Base-by-base conservation (phyloP, 2,888 invertebrate species). In the Eristalinus sepulchralis region DNA sequence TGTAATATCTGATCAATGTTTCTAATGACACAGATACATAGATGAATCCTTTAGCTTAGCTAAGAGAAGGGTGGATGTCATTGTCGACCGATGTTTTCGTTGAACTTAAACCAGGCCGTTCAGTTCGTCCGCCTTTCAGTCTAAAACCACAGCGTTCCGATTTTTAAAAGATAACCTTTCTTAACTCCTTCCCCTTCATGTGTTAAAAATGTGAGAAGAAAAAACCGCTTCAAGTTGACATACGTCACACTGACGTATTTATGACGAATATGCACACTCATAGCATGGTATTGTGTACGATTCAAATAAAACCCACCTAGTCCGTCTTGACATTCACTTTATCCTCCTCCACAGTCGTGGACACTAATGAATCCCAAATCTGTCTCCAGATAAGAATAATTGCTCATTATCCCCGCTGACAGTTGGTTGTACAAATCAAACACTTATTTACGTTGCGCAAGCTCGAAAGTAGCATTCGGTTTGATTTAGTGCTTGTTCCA, bases 341-440 rank as follows among this genome's bases (percentile, higher is more conserved):
- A 57, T 27, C 57, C 57, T 9, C 53, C 53, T 27, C 27, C 53
- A 13, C 53, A 53, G n/a, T 13, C 53, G 17, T 24, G 53, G 34
- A 59, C 57, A 70, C 13, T 36, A 70, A 36, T 73, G 20, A 63
- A 62, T 59, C 13, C 47, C 59, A 71, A 57, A 55, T 33, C 75
- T 39, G 11, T 20, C 36, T 22, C 9, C 36, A 39, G 75, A 63
- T 63, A 57, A 75, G 63, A 62, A 53, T 57, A 64, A 47, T 64
- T 53, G 20, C 36, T 66, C 64, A 59, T 64, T 57, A 66, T 47
- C 47, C 75, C 36, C 59, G 34, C 27, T 39, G 63, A 17, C 36
- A 20, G 59, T 60, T 60, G 1, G 57, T 2, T 47, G 59, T 73
- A 34, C 72, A 57, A 63, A 64, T 64, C 53, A 55, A 64, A 73